Conservation (phyloP, 2,113 vertebrate species). For the Albula goreensis region DNA sequence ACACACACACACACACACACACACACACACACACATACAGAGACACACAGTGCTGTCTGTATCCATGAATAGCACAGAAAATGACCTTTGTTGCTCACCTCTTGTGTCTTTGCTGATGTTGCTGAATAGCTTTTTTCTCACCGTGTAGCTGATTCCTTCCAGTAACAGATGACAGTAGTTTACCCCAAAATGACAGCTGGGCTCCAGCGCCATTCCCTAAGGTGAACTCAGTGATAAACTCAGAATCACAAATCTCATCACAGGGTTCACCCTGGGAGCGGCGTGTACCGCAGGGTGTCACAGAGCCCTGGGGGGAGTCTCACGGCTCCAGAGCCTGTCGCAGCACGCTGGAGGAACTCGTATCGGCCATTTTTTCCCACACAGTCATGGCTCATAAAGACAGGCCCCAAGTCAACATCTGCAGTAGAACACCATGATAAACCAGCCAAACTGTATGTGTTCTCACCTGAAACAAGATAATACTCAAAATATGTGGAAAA, state of each 20-base stretch:
- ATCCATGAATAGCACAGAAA: no score
- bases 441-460: neutral
- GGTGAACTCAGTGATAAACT: neutral
- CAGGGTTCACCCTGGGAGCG: neutral
- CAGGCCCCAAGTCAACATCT: neutral
- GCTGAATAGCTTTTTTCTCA: neutral
- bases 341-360: no score
- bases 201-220: neutral
- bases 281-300: no score
- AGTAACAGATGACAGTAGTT: neutral
- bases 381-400: neutral
- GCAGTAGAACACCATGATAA: neutral
- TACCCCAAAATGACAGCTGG: neutral
- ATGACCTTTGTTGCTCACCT: neutral
- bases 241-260: neutral
- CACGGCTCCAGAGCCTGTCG: neutral
- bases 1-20: slow-evolving; percentile 1
- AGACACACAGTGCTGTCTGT: no score
- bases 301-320: neutral
- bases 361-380: neutral
- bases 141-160: neutral
- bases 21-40: neutral
- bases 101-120: neutral
- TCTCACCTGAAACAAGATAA: neutral
- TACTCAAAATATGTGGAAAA: neutral